A percentile compares a stretch with the other conserved stretches of the same genome.
Evolutionary conservation across 1,140 invertebrate genomes (phyloP).

Genomic region (Papilio glaucus): DNA sequence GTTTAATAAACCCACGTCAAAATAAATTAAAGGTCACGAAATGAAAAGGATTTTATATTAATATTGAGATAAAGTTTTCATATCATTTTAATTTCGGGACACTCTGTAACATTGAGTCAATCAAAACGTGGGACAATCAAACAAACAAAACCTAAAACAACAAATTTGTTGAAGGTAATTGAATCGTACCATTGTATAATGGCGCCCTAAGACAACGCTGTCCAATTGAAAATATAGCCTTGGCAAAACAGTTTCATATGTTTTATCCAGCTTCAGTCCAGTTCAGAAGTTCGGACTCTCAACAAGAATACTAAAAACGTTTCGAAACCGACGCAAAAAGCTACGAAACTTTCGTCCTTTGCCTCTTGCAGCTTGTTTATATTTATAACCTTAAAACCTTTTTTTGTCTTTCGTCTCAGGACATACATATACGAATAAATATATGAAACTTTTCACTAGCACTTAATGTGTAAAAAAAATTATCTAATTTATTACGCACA

Average conservation of each 20-base stretch:
- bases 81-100: too few species aligned
- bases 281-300: conserved; percentile 13
- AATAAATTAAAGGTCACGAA: background rate
- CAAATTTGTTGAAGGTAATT: conserved; percentile 39
- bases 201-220: conserved; percentile 43
- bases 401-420: background rate
- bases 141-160: conserved; percentile 39
- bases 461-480: conserved; percentile 50
- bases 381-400: background rate
- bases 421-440: conserved; percentile 32
- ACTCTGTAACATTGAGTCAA: background rate
- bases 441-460: conserved; percentile 41
- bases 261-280: conserved; percentile 50
- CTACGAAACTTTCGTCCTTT: conserved; percentile 18
- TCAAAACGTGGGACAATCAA: conserved; percentile 22
- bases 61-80: too few species aligned
- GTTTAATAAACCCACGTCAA: background rate
- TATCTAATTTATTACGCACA: conserved; percentile 69
- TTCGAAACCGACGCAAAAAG: conserved; percentile 31
- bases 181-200: conserved; percentile 47
- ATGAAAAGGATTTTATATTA: too few species aligned
- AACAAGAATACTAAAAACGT: conserved; percentile 39
- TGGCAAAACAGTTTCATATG: conserved; percentile 41
- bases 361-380: too few species aligned
- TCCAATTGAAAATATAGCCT: conserved; percentile 49